Percentiles rank a stretch among this genome's conserved stretches.
Conservation (phyloP, 2,888 invertebrate species). For the Deilephila porcellus region DNA sequence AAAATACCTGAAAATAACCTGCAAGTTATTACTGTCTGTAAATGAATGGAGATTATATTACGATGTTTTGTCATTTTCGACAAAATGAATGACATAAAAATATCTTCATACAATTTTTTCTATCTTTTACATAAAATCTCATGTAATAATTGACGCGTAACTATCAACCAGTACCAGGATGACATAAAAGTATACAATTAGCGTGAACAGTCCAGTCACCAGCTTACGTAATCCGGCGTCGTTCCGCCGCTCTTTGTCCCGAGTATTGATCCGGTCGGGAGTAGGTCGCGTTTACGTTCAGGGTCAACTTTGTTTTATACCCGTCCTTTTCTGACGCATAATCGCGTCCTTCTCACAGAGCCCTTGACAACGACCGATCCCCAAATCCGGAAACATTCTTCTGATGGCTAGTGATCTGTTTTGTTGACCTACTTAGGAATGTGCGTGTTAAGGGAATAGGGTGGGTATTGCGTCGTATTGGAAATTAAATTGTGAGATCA, state of each 20-base stretch:
- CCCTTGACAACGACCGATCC: slow-evolving; percentile 54
- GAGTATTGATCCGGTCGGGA: slow-evolving; percentile 61
- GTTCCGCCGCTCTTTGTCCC: slow-evolving; percentile 35
- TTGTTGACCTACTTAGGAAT: background rate
- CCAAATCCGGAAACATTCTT: slow-evolving; percentile 48
- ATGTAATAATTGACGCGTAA: background rate
- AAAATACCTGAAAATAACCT: too few species aligned
- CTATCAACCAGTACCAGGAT: background rate
- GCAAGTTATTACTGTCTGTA: too few species aligned
- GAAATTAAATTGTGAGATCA: too few species aligned
- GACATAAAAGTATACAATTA: slow-evolving; percentile 22
- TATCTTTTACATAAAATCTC: background rate
- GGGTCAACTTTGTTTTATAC: slow-evolving; percentile 66
- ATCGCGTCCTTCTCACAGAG: slow-evolving; percentile 45
- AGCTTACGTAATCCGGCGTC: slow-evolving; percentile 31
- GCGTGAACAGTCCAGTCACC: background rate
- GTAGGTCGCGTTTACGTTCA: slow-evolving; percentile 63
- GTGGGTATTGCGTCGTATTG: too few species aligned
- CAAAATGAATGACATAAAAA: too few species aligned
- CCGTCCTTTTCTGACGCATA: slow-evolving; percentile 49
- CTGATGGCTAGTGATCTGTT: background rate
- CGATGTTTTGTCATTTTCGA: too few species aligned
- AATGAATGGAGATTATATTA: too few species aligned
- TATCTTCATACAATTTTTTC: background rate
- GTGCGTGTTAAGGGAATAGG: background rate